Percentiles rank a stretch among this genome's conserved stretches.
phyloP scores from a whole-genome alignment of 2,797 vertebrate species.

The Enteromius mattozi region DNA sequence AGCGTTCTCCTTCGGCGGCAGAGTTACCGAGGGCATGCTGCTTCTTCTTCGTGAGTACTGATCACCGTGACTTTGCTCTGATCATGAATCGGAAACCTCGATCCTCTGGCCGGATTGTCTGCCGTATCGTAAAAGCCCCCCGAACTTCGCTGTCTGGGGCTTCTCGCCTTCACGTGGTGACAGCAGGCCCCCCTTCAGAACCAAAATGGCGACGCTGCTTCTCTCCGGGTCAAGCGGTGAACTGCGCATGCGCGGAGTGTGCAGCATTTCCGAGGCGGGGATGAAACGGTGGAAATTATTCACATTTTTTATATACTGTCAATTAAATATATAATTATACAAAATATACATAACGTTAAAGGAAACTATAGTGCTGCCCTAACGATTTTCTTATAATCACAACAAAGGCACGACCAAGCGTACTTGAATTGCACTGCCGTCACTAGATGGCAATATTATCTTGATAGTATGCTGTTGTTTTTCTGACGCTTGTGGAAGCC shows the following conservation, averaged over 20 bases:
- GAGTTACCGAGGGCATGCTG: slow-evolving; percentile 90
- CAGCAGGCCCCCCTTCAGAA: slow-evolving; percentile 69
- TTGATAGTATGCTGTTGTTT: neutral
- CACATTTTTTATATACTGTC: neutral
- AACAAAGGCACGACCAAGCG: neutral
- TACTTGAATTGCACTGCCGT: neutral
- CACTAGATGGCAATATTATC: slow-evolving; percentile 3
- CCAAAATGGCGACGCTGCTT: slow-evolving; percentile 86
- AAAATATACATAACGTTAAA: neutral
- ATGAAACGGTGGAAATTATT: neutral
- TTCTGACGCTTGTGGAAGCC: neutral
- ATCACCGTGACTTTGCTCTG: slow-evolving; percentile 35
- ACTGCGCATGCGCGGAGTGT: slow-evolving; percentile 32
- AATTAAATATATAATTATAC: neutral
- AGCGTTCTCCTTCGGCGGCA: slow-evolving; percentile 97
- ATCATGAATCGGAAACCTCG: slow-evolving; percentile 45
- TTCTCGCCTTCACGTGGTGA: slow-evolving; percentile 82
- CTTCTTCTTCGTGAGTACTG: slow-evolving; percentile 70
- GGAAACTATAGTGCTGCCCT: neutral
- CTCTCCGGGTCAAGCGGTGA: slow-evolving; percentile 76
- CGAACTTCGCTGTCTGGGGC: slow-evolving; percentile 63
- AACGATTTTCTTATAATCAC: neutral
- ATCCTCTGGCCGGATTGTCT: slow-evolving; percentile 50
- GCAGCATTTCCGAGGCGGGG: slow-evolving; percentile 37
- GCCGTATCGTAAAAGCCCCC: slow-evolving; percentile 59